These are phyloP conservation scores for Saccostrea echinata DNA, from an alignment of 1,140 invertebrate species.

Conservation along the genomic window DNA sequence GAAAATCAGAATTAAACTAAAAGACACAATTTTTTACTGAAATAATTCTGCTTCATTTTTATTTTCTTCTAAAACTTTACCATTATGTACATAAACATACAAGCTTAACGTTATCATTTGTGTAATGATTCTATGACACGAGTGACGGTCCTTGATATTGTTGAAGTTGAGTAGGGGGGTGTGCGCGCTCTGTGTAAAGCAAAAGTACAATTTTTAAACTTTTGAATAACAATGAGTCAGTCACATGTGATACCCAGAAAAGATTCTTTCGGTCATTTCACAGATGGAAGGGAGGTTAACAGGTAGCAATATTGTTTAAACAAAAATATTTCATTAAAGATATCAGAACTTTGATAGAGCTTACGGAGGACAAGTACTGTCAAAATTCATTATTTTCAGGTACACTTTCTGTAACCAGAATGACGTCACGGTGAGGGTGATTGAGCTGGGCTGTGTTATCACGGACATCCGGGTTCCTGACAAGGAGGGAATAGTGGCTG, in stretches of 20 bases:
- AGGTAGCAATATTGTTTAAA: neutral
- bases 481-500: constrained; percentile 84
- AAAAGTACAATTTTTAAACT: neutral
- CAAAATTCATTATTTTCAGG: constrained; percentile 57
- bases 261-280: neutral
- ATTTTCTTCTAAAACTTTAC: no score
- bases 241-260: neutral
- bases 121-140: neutral
- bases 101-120: no score
- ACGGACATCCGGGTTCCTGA: constrained; percentile 88
- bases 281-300: neutral
- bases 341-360: neutral
- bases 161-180: neutral
- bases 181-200: neutral
- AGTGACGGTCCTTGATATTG: neutral
- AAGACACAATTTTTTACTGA: no score
- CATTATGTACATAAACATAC: no score
- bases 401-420: constrained; percentile 70
- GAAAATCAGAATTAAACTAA: no score
- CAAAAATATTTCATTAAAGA: neutral
- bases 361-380: neutral
- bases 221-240: neutral
- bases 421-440: constrained; percentile 65
- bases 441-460: constrained; percentile 86
- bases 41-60: no score